These are phyloP conservation scores for human (Homo sapiens) DNA, from an alignment of 2,113 vertebrate genomes.

Conservation along the genomic window DNA sequence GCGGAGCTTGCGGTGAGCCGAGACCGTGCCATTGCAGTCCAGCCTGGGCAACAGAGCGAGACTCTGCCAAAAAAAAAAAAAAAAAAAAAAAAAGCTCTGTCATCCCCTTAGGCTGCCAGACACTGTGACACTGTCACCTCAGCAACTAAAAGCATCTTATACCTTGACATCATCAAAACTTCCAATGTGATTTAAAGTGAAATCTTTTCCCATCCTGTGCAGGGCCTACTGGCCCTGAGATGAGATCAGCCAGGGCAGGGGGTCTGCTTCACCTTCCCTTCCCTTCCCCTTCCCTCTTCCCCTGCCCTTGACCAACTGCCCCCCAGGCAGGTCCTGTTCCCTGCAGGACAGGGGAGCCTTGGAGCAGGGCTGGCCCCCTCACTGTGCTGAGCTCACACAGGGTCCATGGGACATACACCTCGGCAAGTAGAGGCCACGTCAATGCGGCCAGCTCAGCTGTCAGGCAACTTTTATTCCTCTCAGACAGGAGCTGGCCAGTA, in stretches of 20 bases:
- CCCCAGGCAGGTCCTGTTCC: background rate
- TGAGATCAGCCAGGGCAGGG: too few species aligned
- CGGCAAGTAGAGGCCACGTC: fast-evolving
- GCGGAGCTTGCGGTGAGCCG: too few species aligned
- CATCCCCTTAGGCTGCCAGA: background rate
- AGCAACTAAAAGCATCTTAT: background rate
- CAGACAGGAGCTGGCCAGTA: background rate
- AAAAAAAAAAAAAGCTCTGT: background rate
- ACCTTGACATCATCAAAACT: background rate
- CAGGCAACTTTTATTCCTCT: background rate
- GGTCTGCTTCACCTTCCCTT: background rate
- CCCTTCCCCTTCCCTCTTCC: background rate
- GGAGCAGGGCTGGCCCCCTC: too few species aligned
- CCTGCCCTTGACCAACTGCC: background rate
- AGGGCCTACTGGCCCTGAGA: background rate
- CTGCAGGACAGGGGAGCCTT: background rate
- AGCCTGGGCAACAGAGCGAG: too few species aligned
- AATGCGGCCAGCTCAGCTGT: fast-evolving
- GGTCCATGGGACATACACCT: fast-evolving
- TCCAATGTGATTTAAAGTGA: background rate
- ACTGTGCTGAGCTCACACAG: too few species aligned
- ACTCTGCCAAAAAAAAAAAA: too few species aligned
- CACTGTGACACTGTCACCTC: background rate
- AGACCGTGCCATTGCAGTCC: too few species aligned
- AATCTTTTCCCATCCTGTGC: background rate